phyloP scores from a whole-genome alignment of 2,113 vertebrate genomes.

The Tragelaphus imberbis region DNA sequence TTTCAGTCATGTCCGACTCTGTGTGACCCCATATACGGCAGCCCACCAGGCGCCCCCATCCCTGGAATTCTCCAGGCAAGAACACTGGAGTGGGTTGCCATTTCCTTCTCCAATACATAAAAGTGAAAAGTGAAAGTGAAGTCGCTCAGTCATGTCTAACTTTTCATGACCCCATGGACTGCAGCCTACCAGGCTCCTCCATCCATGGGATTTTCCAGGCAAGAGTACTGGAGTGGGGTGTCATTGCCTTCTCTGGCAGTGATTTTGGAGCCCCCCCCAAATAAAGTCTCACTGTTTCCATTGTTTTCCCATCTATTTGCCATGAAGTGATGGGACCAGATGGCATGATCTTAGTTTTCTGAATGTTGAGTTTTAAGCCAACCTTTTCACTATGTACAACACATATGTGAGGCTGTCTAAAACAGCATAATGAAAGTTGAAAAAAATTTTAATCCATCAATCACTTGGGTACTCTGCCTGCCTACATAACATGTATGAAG shows the following conservation, averaged over 20 bases:
- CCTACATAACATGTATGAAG: background rate
- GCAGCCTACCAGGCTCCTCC: no score
- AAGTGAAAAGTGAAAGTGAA: no score
- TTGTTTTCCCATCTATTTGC: background rate
- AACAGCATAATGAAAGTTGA: background rate
- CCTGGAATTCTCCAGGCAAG: no score
- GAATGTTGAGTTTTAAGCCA: background rate
- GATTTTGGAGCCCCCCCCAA: background rate
- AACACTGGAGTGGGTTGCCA: no score
- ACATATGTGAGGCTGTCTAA: background rate
- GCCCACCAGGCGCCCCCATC: no score
- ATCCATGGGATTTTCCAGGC: no score
- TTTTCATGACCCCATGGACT: no score
- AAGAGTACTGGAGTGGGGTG: no score
- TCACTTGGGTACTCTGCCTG: background rate
- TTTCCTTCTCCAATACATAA: no score
- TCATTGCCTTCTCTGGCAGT: background rate
- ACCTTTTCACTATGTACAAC: background rate
- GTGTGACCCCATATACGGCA: no score
- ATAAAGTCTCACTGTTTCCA: background rate
- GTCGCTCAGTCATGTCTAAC: accelerated
- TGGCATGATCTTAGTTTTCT: background rate
- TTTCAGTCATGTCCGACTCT: no score
- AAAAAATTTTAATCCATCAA: background rate
- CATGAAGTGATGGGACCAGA: background rate